Conservation (phyloP, 2,888 invertebrate species). For the Acrobasis consociella region DNA sequence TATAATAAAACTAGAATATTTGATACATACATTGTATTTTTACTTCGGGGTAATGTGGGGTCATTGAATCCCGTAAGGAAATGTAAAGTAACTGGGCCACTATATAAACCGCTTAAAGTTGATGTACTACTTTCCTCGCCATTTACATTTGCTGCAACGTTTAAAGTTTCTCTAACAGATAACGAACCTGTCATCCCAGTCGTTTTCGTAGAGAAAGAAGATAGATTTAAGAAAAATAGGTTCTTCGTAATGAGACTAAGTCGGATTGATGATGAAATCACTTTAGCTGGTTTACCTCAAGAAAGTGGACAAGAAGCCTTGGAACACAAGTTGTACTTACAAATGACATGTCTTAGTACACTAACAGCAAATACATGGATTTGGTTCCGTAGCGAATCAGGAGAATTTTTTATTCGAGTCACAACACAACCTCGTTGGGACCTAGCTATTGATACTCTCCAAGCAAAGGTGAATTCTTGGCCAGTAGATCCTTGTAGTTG, state of each 20-base stretch:
- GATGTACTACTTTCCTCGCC: slow-evolving; percentile 66
- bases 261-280: slow-evolving; percentile 64
- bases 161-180: slow-evolving; percentile 57
- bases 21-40: slow-evolving; percentile 68
- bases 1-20: slow-evolving; percentile 75
- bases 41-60: slow-evolving; percentile 58
- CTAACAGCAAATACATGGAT: slow-evolving; percentile 66
- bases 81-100: slow-evolving; percentile 67
- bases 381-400: slow-evolving; percentile 67
- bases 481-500: slow-evolving; percentile 70
- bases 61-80: slow-evolving; percentile 59
- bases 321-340: slow-evolving; percentile 64
- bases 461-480: slow-evolving; percentile 58
- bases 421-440: slow-evolving; percentile 72
- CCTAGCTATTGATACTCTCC: slow-evolving; percentile 62
- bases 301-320: slow-evolving; percentile 52
- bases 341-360: slow-evolving; percentile 66
- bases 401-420: slow-evolving; percentile 69
- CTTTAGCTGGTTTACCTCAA: slow-evolving; percentile 54
- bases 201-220: slow-evolving; percentile 42
- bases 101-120: slow-evolving; percentile 68
- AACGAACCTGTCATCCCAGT: slow-evolving; percentile 63
- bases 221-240: slow-evolving; percentile 37
- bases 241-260: slow-evolving; percentile 63
- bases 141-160: slow-evolving; percentile 48